These are phyloP conservation scores for Leptocoma aspasia DNA, from an alignment of 2,113 vertebrate species.

Conservation along the genomic window DNA sequence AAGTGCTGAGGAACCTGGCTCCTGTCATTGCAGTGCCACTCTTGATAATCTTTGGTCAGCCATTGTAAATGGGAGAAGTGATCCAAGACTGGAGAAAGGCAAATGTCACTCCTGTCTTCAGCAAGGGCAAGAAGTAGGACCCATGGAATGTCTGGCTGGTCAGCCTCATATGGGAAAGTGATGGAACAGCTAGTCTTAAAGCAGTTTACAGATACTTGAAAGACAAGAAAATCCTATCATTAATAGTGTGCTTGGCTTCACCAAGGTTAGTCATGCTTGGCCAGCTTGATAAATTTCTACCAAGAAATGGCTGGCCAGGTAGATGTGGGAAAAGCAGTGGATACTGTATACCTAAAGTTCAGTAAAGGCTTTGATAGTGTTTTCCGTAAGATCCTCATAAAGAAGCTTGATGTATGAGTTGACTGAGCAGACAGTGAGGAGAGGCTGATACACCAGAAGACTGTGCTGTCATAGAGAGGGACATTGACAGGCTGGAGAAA, in stretches of 20 bases:
- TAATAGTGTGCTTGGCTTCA: background rate
- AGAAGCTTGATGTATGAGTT: background rate
- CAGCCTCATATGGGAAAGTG: background rate
- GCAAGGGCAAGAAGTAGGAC: background rate
- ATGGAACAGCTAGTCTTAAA: background rate
- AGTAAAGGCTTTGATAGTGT: background rate
- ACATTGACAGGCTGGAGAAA: background rate
- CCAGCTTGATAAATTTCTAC: background rate
- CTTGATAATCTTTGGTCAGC: background rate
- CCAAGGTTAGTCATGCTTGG: background rate
- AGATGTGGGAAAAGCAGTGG: background rate
- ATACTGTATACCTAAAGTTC: background rate
- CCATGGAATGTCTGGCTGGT: background rate
- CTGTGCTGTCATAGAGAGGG: background rate
- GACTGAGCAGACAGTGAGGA: background rate
- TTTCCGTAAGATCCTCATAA: background rate
- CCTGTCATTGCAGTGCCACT: background rate
- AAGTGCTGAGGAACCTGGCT: background rate
- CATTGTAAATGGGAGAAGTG: background rate
- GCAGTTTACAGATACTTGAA: background rate
- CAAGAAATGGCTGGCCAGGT: background rate
- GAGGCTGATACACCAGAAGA: background rate
- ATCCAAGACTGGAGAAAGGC: background rate
- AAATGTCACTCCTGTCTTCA: background rate
- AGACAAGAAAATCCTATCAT: background rate